These are phyloP conservation scores for Zonitis immaculata DNA, from an alignment of 2,888 invertebrate species.

Conservation along the genomic window DNA sequence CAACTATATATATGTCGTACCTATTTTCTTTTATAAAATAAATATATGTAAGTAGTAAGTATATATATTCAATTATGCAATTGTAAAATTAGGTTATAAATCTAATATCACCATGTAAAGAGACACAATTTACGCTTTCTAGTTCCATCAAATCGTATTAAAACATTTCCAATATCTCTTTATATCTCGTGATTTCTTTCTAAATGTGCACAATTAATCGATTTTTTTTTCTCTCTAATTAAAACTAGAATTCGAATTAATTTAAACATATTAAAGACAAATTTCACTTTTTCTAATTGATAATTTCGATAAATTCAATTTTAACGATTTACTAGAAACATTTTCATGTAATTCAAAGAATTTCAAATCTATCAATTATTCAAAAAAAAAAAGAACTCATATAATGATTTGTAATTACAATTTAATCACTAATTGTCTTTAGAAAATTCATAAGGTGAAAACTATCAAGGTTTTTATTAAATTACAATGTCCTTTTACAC, in stretches of 20 bases:
- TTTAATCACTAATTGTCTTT: too few species aligned
- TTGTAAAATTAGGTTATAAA: slow-evolving; percentile 1
- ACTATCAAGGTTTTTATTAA: not conserved
- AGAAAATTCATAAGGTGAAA: not conserved
- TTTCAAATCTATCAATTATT: too few species aligned
- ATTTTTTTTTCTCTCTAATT: not conserved
- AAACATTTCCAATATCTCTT: not conserved
- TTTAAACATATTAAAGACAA: not conserved
- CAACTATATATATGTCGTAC: too few species aligned
- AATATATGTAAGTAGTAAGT: not conserved
- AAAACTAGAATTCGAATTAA: not conserved
- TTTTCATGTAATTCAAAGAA: too few species aligned
- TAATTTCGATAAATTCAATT: not conserved
- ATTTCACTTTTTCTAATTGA: not conserved
- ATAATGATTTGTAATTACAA: too few species aligned
- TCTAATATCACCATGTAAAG: not conserved
- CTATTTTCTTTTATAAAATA: too few species aligned
- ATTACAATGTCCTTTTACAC: not conserved
- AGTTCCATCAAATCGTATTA: not conserved
- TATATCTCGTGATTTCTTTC: too few species aligned
- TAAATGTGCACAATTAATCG: not conserved
- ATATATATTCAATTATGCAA: not conserved
- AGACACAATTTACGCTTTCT: slow-evolving; percentile 5
- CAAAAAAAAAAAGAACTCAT: too few species aligned
- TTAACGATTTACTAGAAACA: not conserved